Evolutionary conservation across 2,113 vertebrate species (phyloP), one percentile per base, ranked within the genome.

Genomic region (Anoura caudifer): DNA sequence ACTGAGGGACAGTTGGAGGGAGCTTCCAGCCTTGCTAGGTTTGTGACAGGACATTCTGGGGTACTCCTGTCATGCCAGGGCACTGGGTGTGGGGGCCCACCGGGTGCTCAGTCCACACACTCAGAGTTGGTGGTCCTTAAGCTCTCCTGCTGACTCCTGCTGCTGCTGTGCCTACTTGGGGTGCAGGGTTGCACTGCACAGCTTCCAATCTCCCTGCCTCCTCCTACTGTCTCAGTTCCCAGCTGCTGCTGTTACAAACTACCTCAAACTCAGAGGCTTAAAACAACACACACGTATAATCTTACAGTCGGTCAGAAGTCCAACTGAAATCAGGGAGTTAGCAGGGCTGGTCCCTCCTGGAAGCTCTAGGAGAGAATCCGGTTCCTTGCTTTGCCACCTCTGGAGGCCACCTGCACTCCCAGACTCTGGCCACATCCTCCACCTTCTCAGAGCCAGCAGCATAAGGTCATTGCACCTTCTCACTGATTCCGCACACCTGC

Each of bases 371-470:
- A 12, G 9, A 86, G 54, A 83, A 59, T 13, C 59, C 0, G 0
- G 13, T 38, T 11, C 6, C 16, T 63, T 26, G 45, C 80, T 61
- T 65, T 7, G 38, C 33, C 52, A 28, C n/a, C 7, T 59, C 36
- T n/a, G 28, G 20, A 38, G 45, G 16, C 5, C 45, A 10, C 56
- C 20, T 38, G 41, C 14, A 2, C 12, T 11, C 16, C 14, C 56
- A 0, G 0, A 19, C 36, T 38, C 1, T 0, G 2, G 12, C 4
- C 3, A 13, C 22, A n/a, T n/a, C 82, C 56, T 77, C 28, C 17
- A 43, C 19, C 31, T 38, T 76, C 56, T 76, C 56, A 33, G 20
- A 90, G 43, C 36, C 17, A 20, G 45, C 54, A 45, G 13, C 0
- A 0, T 9, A 12, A 33, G 4, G 3, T 19, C n/a, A 9, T n/a